Conservation (phyloP, 1,140 invertebrate species). For the Calephelis nemesis region DNA sequence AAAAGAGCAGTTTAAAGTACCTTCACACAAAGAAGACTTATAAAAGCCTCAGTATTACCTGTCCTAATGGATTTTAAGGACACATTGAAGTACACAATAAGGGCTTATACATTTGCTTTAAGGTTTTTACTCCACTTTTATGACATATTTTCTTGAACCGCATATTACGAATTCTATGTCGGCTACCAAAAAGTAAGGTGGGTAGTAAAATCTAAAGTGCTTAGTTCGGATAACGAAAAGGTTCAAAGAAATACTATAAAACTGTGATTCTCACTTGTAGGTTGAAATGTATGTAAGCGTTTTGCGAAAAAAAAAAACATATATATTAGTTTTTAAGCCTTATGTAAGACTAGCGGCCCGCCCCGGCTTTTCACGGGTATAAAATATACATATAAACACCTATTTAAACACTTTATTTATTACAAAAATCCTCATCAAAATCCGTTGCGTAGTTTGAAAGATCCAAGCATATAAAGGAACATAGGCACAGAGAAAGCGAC, state of each 20-base stretch:
- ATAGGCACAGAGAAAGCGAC: no score
- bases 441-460: no score
- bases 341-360: no score
- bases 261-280: no score
- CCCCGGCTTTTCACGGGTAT: no score
- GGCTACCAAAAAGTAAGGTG: not conserved
- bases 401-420: no score
- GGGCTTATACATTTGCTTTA: not conserved
- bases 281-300: no score
- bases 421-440: no score
- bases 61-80: conserved; percentile 11
- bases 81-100: not conserved
- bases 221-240: not conserved
- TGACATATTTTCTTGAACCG: not conserved
- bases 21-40: not conserved
- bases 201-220: conserved; percentile 1
- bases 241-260: not conserved
- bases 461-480: no score
- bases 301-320: no score
- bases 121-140: conserved; percentile 2
- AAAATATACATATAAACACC: no score
- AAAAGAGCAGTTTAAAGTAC: not conserved
- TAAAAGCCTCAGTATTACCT: not conserved
- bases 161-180: not conserved
- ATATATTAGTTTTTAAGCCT: no score